phyloP scores from a whole-genome alignment of 2,113 vertebrate genomes.

The Pandion haliaetus region DNA sequence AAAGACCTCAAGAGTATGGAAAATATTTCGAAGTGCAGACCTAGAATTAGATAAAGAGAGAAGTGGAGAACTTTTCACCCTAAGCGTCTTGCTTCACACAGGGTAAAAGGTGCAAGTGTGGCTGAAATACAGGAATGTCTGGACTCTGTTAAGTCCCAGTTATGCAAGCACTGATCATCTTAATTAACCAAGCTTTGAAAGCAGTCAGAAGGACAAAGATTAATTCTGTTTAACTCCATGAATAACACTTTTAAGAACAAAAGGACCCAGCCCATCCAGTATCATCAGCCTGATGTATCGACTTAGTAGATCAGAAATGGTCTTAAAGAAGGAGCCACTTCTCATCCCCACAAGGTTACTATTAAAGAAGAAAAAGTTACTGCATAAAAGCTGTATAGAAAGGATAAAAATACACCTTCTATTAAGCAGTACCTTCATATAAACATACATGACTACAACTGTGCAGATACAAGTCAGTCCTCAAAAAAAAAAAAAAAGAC shows the following conservation, averaged over 20 bases:
- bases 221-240: neutral
- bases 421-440: neutral
- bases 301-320: neutral
- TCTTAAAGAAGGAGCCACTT: neutral
- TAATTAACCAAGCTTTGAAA: constrained; percentile 2
- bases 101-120: neutral
- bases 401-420: neutral
- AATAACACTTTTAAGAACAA: neutral
- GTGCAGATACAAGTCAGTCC: neutral
- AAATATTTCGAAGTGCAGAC: constrained; percentile 12
- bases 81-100: neutral
- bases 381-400: neutral
- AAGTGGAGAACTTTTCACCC: constrained; percentile 24
- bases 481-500: neutral
- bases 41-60: neutral
- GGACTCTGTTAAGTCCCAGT: neutral
- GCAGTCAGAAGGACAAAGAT: neutral
- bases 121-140: constrained; percentile 39
- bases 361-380: neutral
- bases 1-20: neutral
- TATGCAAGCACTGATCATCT: neutral
- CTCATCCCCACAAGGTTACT: neutral
- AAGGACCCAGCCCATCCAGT: neutral
- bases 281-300: neutral
- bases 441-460: neutral